Evolutionary conservation across 2,113 vertebrate species (phyloP).

Genomic region (Burhinus oedicnemus): DNA sequence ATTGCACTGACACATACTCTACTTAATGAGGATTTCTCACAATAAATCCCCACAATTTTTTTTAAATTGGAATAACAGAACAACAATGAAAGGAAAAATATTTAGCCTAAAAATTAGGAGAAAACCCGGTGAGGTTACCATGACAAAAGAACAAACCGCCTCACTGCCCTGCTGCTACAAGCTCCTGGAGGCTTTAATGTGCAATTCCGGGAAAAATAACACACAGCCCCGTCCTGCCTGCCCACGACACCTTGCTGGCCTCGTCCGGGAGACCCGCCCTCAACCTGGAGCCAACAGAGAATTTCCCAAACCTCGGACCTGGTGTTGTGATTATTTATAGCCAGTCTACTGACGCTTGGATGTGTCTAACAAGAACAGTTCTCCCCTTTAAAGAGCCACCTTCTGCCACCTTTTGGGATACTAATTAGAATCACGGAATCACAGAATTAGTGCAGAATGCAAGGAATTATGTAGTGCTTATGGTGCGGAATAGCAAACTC

Average conservation of each 20-base stretch:
- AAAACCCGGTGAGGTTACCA: background rate
- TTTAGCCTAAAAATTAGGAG: background rate
- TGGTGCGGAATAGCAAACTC: background rate
- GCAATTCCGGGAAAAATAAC: background rate
- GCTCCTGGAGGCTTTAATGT: background rate
- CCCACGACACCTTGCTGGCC: background rate
- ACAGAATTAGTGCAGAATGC: background rate
- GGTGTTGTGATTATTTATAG: background rate
- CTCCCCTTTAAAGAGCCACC: background rate
- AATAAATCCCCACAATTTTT: background rate
- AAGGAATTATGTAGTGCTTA: background rate
- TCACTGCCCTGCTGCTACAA: background rate
- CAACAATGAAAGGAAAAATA: constrained; percentile 29
- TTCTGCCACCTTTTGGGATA: background rate
- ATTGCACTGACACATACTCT: background rate
- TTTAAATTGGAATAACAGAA: background rate
- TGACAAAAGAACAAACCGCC: background rate
- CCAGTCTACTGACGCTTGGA: background rate
- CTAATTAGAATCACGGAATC: background rate
- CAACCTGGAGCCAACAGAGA: background rate
- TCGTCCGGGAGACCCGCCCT: background rate
- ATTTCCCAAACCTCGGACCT: background rate
- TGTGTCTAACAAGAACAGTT: background rate
- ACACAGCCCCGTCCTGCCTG: background rate
- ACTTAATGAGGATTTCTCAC: constrained; percentile 30